A percentile compares a stretch with the other conserved stretches of the same genome.
These are phyloP conservation scores for Pseudococcus longispinus DNA, from an alignment of 2,888 invertebrate genomes.

Conservation along the genomic window DNA sequence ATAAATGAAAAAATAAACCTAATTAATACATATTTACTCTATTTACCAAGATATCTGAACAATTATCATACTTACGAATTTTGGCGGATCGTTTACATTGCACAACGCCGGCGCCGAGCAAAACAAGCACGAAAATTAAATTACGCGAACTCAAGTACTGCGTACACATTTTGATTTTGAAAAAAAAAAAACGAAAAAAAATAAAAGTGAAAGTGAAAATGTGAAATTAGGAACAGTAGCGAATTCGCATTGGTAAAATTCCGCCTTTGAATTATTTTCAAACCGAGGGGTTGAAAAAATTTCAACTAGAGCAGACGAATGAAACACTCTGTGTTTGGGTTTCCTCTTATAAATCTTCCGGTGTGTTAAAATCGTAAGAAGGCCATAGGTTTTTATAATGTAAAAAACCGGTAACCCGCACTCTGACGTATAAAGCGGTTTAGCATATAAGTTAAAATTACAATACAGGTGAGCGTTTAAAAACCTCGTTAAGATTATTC, in stretches of 20 bases:
- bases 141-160: slow-evolving; percentile 14
- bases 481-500: slow-evolving; percentile 17
- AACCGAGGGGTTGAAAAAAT: slow-evolving; percentile 43
- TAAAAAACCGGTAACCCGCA: slow-evolving; percentile 42
- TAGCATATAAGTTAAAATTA: not conserved
- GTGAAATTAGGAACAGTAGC: not conserved
- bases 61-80: slow-evolving; percentile 2
- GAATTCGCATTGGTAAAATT: not conserved
- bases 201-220: not conserved
- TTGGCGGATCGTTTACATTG: not conserved
- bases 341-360: slow-evolving; percentile 49
- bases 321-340: not conserved
- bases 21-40: too few relatives aligned
- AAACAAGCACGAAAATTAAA: not conserved
- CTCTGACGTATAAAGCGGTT: slow-evolving; percentile 32
- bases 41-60: too few relatives aligned
- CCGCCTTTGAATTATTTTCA: slow-evolving; percentile 24
- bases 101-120: not conserved
- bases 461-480: slow-evolving; percentile 28
- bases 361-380: slow-evolving; percentile 26
- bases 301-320: slow-evolving; percentile 19
- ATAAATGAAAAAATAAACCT: too few relatives aligned
- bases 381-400: slow-evolving; percentile 39
- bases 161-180: not conserved
- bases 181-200: not conserved